Percentiles rank a stretch among this genome's conserved stretches.
phyloP scores from a whole-genome alignment of 2,113 vertebrate genomes.

The Strix uralensis region DNA sequence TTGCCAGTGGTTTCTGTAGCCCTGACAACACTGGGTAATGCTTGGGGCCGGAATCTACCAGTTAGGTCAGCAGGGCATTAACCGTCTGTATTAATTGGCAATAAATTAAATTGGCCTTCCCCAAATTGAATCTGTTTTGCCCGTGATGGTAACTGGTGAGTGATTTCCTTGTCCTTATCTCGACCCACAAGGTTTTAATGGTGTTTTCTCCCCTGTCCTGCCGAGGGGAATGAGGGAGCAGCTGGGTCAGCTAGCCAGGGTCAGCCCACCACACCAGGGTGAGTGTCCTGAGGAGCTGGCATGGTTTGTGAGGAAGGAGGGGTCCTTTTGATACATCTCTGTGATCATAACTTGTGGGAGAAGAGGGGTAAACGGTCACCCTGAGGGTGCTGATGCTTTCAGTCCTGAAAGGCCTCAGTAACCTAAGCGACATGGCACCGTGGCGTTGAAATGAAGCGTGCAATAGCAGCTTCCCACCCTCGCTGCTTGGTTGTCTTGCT shows the following conservation, averaged over 20 bases:
- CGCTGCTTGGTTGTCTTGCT: not conserved
- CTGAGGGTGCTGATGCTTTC: not conserved
- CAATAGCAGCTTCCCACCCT: not conserved
- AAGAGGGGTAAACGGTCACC: not conserved
- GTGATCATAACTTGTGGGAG: not conserved
- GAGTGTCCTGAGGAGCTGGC: not conserved
- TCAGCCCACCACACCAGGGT: too few relatives aligned
- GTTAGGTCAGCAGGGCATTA: not conserved
- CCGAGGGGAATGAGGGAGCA: not conserved
- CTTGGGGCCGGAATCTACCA: not conserved
- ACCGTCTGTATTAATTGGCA: not conserved
- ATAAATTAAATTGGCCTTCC: not conserved
- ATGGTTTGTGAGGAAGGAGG: too few relatives aligned
- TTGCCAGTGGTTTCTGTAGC: not conserved
- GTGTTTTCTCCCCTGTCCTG: accelerated
- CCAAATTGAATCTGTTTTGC: not conserved
- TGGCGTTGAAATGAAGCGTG: not conserved
- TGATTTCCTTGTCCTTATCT: not conserved
- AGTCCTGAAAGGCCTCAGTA: not conserved
- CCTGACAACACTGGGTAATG: not conserved
- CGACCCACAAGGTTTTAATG: not conserved
- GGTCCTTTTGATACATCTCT: accelerated
- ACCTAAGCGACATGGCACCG: too few relatives aligned
- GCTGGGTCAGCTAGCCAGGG: not conserved
- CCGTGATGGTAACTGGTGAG: not conserved